Conservation (phyloP, 2,113 vertebrate species). For the Cyphomyrus discorhynchus region DNA sequence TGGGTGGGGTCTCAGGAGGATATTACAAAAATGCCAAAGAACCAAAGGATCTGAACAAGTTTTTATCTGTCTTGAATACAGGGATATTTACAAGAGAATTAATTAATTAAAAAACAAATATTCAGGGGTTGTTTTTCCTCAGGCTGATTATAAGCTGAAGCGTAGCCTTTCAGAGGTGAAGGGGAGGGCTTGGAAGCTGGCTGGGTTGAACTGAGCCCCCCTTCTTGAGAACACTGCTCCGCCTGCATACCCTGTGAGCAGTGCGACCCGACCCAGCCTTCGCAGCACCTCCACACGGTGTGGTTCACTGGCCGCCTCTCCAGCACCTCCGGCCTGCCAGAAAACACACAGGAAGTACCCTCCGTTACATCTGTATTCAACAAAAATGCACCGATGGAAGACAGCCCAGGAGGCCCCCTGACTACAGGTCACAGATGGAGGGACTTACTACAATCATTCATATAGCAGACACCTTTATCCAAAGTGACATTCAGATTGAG, state of each 20-base stretch:
- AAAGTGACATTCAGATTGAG: neutral
- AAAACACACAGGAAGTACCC: accelerated
- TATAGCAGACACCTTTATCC: neutral
- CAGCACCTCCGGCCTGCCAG: constrained; percentile 59
- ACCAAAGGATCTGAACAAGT: neutral
- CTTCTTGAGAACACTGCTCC: too few species aligned
- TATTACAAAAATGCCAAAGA: neutral
- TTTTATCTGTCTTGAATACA: neutral
- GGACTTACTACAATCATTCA: neutral
- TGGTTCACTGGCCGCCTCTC: constrained; percentile 54
- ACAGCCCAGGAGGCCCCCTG: neutral
- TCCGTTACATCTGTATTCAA: neutral
- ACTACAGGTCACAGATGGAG: neutral
- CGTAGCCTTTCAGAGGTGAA: neutral
- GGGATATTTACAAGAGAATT: neutral
- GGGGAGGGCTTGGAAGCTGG: neutral
- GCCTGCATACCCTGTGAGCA: constrained; percentile 68
- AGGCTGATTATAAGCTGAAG: neutral
- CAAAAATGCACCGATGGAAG: neutral
- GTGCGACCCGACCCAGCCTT: constrained; percentile 69
- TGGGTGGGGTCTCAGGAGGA: neutral
- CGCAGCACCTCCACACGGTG: constrained; percentile 67
- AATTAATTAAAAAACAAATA: neutral
- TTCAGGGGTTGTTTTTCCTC: neutral
- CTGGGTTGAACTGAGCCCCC: neutral